Conservation (phyloP, 1,140 invertebrate species). For the Drosophila kanapiae region DNA sequence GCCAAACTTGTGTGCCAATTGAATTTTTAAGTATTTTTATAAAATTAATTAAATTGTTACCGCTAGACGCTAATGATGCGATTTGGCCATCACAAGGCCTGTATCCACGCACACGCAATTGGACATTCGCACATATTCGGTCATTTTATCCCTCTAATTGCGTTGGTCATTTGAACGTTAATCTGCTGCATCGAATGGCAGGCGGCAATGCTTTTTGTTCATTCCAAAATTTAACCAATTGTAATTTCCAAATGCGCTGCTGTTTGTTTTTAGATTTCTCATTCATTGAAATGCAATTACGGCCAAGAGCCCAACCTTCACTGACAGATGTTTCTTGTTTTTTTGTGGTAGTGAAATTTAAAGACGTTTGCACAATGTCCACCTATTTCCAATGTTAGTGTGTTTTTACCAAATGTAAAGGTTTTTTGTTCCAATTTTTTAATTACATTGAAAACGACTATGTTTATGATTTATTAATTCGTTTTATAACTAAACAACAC, state of each 20-base stretch:
- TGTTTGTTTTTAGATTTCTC: constrained; percentile 21
- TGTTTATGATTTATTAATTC: too few species aligned
- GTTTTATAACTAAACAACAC: neutral
- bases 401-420: too few species aligned
- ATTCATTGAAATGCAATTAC: constrained; percentile 77
- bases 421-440: neutral
- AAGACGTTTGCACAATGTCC: constrained; percentile 27
- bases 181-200: constrained; percentile 21
- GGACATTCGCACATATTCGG: constrained; percentile 6
- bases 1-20: constrained; percentile 4
- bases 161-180: constrained; percentile 69
- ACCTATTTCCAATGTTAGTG: too few species aligned
- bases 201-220: constrained; percentile 54
- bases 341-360: constrained; percentile 23
- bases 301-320: constrained; percentile 30
- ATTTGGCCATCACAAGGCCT: neutral
- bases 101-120: constrained; percentile 2
- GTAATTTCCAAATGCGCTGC: constrained; percentile 50
- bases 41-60: constrained; percentile 10
- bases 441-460: too few species aligned
- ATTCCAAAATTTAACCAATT: constrained; percentile 54
- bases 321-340: neutral
- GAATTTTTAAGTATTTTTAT: constrained; percentile 4
- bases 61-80: constrained; percentile 7
- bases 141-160: constrained; percentile 63